Conservation (phyloP, 2,113 vertebrate species). For the Heteronetta atricapilla region DNA sequence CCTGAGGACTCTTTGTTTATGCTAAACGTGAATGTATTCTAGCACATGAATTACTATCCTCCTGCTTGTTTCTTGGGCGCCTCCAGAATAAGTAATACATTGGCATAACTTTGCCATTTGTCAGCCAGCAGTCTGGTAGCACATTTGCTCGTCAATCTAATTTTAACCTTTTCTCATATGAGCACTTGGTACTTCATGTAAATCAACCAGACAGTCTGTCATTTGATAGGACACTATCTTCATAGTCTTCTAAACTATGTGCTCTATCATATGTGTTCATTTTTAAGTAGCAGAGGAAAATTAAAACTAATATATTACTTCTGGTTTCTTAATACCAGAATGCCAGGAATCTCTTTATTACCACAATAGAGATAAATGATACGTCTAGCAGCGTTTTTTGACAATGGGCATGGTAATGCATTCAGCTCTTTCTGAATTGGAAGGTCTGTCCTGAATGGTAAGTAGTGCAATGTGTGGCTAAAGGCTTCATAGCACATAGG, state of each 20-base stretch:
- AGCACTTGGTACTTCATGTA: slow-evolving; percentile 80
- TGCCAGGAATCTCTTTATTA: slow-evolving; percentile 72
- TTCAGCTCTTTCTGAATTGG: slow-evolving; percentile 71
- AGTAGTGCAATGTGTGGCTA: slow-evolving; percentile 64
- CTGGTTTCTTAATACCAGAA: slow-evolving; percentile 73
- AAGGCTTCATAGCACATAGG: slow-evolving; percentile 14
- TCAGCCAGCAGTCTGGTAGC: slow-evolving; percentile 84
- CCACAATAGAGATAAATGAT: slow-evolving; percentile 69
- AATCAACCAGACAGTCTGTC: slow-evolving; percentile 83
- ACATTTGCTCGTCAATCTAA: slow-evolving; percentile 88
- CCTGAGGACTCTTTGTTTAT: slow-evolving; percentile 65
- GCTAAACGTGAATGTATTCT: slow-evolving; percentile 72
- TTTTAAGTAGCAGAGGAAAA: slow-evolving; percentile 63
- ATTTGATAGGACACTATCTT: slow-evolving; percentile 73
- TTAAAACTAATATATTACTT: slow-evolving; percentile 72
- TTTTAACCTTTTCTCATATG: slow-evolving; percentile 80
- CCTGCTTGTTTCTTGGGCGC: slow-evolving; percentile 72
- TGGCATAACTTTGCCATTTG: slow-evolving; percentile 86
- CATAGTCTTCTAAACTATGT: slow-evolving; percentile 50
- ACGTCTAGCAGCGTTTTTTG: slow-evolving; percentile 64
- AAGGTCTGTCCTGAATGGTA: slow-evolving; percentile 73
- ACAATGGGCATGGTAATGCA: slow-evolving; percentile 57
- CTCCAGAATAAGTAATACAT: slow-evolving; percentile 77
- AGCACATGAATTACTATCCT: slow-evolving; percentile 74
- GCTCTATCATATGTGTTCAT: slow-evolving; percentile 46